Conservation (phyloP, 2,113 vertebrate genomes). For the Phylloscopus trochiloides region DNA sequence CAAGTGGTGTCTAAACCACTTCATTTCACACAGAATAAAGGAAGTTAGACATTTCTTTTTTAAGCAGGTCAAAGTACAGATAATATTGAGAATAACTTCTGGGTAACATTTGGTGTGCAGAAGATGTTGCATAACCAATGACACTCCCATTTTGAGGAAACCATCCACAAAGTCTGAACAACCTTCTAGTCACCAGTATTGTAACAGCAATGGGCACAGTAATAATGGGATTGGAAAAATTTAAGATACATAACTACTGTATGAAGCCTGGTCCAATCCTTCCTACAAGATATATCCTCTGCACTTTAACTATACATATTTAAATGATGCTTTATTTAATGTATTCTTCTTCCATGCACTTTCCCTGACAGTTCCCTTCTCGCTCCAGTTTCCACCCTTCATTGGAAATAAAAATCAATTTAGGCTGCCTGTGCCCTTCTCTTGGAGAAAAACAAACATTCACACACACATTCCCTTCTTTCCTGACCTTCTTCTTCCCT, state of each 20-base stretch:
- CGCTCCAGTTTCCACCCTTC: neutral
- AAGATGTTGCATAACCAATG: neutral
- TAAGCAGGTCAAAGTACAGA: constrained; percentile 41
- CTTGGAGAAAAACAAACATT: neutral
- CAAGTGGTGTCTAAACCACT: constrained; percentile 42
- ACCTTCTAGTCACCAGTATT: neutral
- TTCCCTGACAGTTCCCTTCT: neutral
- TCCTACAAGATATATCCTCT: neutral
- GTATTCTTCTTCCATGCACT: neutral
- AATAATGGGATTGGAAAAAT: neutral
- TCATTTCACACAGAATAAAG: constrained; percentile 53
- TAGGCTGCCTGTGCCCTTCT: constrained; percentile 4
- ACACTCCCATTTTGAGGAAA: neutral
- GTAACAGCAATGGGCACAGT: neutral
- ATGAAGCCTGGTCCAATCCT: neutral
- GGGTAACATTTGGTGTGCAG: neutral
- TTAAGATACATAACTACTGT: neutral
- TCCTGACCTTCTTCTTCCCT: neutral
- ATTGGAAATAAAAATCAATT: constrained; percentile 58
- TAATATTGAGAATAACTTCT: constrained; percentile 32
- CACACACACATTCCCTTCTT: neutral
- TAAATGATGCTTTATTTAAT: neutral
- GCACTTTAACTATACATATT: neutral
- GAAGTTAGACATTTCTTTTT: constrained; percentile 27
- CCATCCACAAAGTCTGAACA: neutral